These are phyloP conservation scores for Ormyrus nitidulus DNA, from an alignment of 2,888 invertebrate species.

Conservation along the genomic window DNA sequence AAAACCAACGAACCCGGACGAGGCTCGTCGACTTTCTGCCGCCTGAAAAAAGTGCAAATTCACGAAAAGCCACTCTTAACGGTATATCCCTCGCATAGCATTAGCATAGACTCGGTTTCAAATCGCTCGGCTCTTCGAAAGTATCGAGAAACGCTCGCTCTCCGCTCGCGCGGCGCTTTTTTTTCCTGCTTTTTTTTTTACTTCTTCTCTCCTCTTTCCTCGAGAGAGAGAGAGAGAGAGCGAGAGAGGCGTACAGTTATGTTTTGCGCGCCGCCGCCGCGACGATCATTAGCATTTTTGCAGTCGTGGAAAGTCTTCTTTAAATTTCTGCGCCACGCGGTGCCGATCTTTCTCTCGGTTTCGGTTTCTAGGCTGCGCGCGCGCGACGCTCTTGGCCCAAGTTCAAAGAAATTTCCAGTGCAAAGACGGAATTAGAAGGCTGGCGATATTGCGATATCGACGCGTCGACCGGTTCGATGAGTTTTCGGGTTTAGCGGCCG, in stretches of 20 bases:
- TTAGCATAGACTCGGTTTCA: slow-evolving; percentile 35
- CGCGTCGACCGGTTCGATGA: too few relatives aligned
- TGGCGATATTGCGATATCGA: too few relatives aligned
- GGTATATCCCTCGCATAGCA: neutral
- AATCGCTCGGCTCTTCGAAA: slow-evolving; percentile 21
- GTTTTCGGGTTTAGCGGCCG: too few relatives aligned
- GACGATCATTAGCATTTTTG: slow-evolving; percentile 36
- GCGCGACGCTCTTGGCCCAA: neutral
- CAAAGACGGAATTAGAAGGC: too few relatives aligned
- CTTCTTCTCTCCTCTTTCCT: neutral
- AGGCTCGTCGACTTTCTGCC: neutral
- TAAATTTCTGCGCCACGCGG: neutral
- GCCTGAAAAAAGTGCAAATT: slow-evolving; percentile 11
- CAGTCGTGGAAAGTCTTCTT: slow-evolving; percentile 28
- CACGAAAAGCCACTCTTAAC: neutral
- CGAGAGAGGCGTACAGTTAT: slow-evolving; percentile 10
- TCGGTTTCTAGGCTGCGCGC: too few relatives aligned
- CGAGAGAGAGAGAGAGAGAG: neutral
- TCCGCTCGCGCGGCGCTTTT: neutral
- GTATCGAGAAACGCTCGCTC: slow-evolving; percentile 10
- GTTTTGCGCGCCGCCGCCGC: slow-evolving; percentile 19
- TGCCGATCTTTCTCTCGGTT: neutral
- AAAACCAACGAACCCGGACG: neutral
- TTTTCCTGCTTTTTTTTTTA: too few relatives aligned
- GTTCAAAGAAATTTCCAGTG: slow-evolving; percentile 13